Evolutionary conservation across 2,888 invertebrate species (phyloP).

Genomic region (Autographa gamma): DNA sequence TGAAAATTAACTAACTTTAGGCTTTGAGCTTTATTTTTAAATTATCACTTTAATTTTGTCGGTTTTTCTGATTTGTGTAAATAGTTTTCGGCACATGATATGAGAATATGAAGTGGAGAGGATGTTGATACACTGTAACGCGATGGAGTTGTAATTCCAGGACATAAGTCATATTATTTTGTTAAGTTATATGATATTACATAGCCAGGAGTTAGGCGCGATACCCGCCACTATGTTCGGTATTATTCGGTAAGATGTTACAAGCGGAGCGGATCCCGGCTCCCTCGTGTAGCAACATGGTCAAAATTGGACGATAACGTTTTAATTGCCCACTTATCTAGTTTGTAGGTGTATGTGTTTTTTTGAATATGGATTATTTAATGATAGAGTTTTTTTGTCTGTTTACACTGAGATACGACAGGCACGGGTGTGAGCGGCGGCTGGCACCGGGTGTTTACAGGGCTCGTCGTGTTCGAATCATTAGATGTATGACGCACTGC

Average conservation of each 20-base stretch:
- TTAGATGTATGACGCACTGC: conserved; percentile 81
- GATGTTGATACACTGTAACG: conserved; percentile 50
- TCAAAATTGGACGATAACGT: conserved; percentile 59
- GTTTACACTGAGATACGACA: conserved; percentile 75
- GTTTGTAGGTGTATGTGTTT: conserved; percentile 85
- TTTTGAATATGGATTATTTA: conserved; percentile 82
- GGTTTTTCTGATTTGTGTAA: conserved; percentile 65
- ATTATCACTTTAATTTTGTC: conserved; percentile 50
- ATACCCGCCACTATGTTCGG: conserved; percentile 42
- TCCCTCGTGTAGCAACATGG: conserved; percentile 40
- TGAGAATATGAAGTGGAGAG: conserved; percentile 55
- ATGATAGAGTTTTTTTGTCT: conserved; percentile 76
- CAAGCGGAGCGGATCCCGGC: conserved; percentile 50
- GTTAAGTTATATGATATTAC: conserved; percentile 64
- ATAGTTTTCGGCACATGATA: conserved; percentile 62
- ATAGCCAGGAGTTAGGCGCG: conserved; percentile 47
- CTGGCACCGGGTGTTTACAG: conserved; percentile 84
- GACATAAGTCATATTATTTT: conserved; percentile 66
- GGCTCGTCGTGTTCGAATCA: conserved; percentile 76
- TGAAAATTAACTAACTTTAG: conserved; percentile 62
- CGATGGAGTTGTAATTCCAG: conserved; percentile 61
- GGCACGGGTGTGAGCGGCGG: conserved; percentile 69
- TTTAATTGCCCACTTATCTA: conserved; percentile 76
- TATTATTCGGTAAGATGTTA: conserved; percentile 25
- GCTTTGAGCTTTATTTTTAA: conserved; percentile 75